Percentiles rank a stretch among this genome's conserved stretches.
Conservation (phyloP, 1,140 invertebrate species). For the Zaprionus camerounensis region DNA sequence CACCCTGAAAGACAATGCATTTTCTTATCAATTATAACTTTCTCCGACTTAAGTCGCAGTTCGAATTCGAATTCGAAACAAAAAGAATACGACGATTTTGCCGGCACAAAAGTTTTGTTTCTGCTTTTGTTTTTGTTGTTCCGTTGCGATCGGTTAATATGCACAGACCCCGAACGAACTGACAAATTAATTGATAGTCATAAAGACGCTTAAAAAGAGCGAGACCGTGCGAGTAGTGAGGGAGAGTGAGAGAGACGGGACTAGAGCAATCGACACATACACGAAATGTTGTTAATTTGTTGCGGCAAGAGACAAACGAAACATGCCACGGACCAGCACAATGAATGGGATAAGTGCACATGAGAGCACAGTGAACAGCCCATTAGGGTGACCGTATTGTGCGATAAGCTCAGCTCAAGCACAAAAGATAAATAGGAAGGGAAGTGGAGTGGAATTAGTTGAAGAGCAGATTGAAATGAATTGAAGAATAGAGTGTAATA, state of each 20-base stretch:
- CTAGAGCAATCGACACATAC: conserved; percentile 16
- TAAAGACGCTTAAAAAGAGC: conserved; percentile 8
- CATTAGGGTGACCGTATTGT: neutral
- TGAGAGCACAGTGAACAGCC: neutral
- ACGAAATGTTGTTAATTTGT: conserved; percentile 39
- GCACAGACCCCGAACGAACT: conserved; percentile 21
- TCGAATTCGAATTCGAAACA: no score
- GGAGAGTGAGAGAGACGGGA: neutral
- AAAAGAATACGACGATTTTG: neutral
- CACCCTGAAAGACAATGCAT: neutral
- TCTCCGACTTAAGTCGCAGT: no score
- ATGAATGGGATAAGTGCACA: conserved; percentile 14
- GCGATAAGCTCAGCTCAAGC: neutral
- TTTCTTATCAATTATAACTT: neutral
- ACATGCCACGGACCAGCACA: conserved; percentile 16
- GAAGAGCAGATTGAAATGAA: neutral
- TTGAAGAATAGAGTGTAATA: neutral
- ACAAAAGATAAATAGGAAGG: neutral
- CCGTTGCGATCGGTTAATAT: conserved; percentile 8
- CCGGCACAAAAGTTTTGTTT: neutral
- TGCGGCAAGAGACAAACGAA: conserved; percentile 26
- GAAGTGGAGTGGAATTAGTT: neutral
- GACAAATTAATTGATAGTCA: conserved; percentile 34
- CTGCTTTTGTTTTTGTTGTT: neutral
- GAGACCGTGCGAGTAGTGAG: neutral